Base-by-base conservation (phyloP, 2,888 invertebrate genomes). In the Coleophora flavipennella region DNA sequence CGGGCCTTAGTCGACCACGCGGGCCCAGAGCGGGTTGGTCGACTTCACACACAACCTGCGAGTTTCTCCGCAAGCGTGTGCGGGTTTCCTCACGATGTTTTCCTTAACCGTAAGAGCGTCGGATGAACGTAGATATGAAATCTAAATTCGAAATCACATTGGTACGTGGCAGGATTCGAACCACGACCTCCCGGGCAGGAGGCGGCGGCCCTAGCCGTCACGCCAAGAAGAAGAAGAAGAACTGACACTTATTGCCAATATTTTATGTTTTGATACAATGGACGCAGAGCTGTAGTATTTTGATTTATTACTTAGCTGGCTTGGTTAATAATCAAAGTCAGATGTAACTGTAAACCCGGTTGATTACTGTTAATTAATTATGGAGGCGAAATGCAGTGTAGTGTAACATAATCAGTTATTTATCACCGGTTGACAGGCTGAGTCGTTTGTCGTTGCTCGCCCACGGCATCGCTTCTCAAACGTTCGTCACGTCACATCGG, bases 341-440 rank as follows among this genome's bases (percentile, higher is more conserved):
- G 55, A 60, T 55, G 48, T 55, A 50, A 51, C 50, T 50, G 59
- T 68, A 65, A 65, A 60, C 56, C 59, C 62, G 59, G 64, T 62
- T 59, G 69, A 63, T 67, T 60, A 62, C 61, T 70, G 71, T 74
- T 74, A 73, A 78, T 80, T 83, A 83, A 80, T 81, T 76, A 78
- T 77, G 63, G 74, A 69, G 54, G 73, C 73, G 71, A 80, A 80
- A 79, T 73, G 70, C 67, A 71, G 68, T 73, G 80, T 77, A 71
- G 68, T 73, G 80, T 77, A 81, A 79, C 73, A 76, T 71, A 79
- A 81, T 83, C 80, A 80, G 83, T 78, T 80, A 83, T 83, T 83
- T 81, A 84, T 84, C 80, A 80, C 69, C 59, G 64, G 72, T 75
- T 68, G 79, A 77, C 79, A 76, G 70, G 65, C 63, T 62, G 62